Percentiles rank a stretch among this genome's conserved stretches.
phyloP scores from a whole-genome alignment of 2,888 invertebrate species.

The Zygothrica quintamaculata region DNA sequence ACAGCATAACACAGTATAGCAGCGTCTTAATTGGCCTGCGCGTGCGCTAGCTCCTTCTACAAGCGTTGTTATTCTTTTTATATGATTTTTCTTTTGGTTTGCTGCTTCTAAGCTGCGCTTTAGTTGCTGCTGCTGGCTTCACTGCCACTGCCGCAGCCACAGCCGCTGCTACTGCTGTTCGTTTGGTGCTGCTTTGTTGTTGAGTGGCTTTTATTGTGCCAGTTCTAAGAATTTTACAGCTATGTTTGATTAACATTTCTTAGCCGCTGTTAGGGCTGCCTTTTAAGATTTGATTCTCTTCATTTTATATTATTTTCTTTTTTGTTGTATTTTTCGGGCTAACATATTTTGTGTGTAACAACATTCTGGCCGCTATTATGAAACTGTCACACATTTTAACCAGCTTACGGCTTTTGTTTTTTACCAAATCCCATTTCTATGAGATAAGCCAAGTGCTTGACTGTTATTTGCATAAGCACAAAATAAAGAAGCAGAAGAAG shows the following conservation, averaged over 20 bases:
- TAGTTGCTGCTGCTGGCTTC: slow-evolving; percentile 16
- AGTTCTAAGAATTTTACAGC: slow-evolving; percentile 76
- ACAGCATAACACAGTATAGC: slow-evolving; percentile 30
- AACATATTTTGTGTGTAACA: slow-evolving; percentile 33
- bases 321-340: slow-evolving; percentile 38
- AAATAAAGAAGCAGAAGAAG: too few species aligned
- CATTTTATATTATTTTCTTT: too few species aligned
- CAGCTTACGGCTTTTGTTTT: slow-evolving; percentile 63
- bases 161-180: slow-evolving; percentile 15
- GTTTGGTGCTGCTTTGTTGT: slow-evolving; percentile 40
- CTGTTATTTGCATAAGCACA: slow-evolving; percentile 65
- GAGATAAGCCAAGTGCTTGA: slow-evolving; percentile 63
- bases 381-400: slow-evolving; percentile 75
- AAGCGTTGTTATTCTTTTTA: slow-evolving; percentile 44
- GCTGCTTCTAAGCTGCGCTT: slow-evolving; percentile 49
- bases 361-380: slow-evolving; percentile 60
- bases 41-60: slow-evolving; percentile 66
- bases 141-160: slow-evolving; percentile 19
- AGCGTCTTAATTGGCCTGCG: slow-evolving; percentile 69
- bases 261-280: slow-evolving; percentile 29
- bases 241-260: slow-evolving; percentile 77
- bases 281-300: slow-evolving; percentile 8
- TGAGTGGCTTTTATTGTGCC: slow-evolving; percentile 68
- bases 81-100: slow-evolving; percentile 46
- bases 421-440: slow-evolving; percentile 47